A percentile compares a stretch with the other conserved stretches of the same genome.
Conservation (phyloP, 2,113 vertebrate genomes). For the Rhinolophus sinicus region DNA sequence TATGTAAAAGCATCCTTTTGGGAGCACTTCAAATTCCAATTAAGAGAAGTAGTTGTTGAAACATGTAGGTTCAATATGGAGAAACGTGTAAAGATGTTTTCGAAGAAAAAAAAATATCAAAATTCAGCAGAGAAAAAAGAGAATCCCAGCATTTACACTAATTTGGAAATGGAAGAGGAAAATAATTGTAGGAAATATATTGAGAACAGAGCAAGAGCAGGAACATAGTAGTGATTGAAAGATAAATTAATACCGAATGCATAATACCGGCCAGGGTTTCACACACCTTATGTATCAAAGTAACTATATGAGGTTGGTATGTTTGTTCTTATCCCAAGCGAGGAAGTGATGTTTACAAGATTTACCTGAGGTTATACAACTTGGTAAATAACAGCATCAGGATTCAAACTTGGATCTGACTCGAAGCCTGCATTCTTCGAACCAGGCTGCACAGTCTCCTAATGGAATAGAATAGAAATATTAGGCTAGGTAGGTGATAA, state of each 20-base stretch:
- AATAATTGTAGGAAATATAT: background rate
- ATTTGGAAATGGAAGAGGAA: background rate
- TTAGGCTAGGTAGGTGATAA: background rate
- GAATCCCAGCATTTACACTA: background rate
- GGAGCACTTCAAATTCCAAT: background rate
- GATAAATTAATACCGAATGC: background rate
- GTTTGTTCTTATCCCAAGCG: background rate
- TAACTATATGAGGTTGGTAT: background rate
- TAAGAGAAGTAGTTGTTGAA: background rate
- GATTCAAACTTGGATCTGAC: background rate
- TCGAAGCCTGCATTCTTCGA: background rate
- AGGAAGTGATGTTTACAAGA: background rate
- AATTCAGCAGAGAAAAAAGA: background rate
- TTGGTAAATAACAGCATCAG: background rate
- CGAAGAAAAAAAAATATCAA: slow-evolving; percentile 25
- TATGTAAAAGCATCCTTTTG: background rate
- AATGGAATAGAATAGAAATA: background rate
- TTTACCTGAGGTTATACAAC: background rate
- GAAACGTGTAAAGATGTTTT: background rate
- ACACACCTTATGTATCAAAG: background rate
- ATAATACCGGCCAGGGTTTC: background rate
- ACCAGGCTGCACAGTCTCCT: background rate
- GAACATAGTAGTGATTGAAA: background rate
- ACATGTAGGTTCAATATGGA: background rate
- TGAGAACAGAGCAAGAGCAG: background rate